Evolutionary conservation across 2,113 vertebrate genomes (phyloP).

Genomic region (Scatophagus argus): DNA sequence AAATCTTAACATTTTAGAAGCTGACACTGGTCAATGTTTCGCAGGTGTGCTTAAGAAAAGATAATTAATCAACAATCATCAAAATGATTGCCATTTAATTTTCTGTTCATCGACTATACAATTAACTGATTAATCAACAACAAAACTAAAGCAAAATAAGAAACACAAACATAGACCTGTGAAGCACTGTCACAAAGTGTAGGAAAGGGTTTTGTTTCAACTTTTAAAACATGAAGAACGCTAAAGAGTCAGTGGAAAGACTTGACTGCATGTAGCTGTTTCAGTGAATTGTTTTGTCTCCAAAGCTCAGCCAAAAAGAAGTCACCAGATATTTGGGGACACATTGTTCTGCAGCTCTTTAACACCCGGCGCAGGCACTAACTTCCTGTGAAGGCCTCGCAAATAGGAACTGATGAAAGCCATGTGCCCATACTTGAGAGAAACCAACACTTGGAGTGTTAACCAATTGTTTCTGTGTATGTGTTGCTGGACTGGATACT

Average conservation of each 20-base stretch:
- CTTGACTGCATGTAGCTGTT: background rate
- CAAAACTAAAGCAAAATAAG: background rate
- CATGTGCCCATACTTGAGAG: conserved; percentile 50
- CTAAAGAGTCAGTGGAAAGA: background rate
- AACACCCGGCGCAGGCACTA: conserved; percentile 53
- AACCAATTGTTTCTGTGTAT: conserved; percentile 37
- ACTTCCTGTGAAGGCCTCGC: conserved; percentile 59
- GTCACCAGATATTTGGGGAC: conserved; percentile 38
- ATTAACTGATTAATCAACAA: background rate
- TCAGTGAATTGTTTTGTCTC: conserved; percentile 3
- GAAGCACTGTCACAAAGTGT: background rate
- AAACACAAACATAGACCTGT: background rate
- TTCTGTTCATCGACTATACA: background rate
- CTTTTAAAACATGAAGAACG: background rate
- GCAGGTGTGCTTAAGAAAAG: too few species aligned
- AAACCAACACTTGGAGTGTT: conserved; percentile 57
- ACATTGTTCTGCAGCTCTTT: conserved; percentile 61
- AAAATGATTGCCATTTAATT: too few species aligned
- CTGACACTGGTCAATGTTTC: too few species aligned
- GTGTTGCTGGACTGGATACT: conserved; percentile 24
- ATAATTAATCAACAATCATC: too few species aligned
- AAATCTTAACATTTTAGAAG: background rate
- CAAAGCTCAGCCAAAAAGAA: conserved; percentile 26
- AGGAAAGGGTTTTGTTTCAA: background rate
- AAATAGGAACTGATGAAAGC: conserved; percentile 47